phyloP scores from a whole-genome alignment of 2,888 invertebrate genomes.

The Leptothorax acervorum region DNA sequence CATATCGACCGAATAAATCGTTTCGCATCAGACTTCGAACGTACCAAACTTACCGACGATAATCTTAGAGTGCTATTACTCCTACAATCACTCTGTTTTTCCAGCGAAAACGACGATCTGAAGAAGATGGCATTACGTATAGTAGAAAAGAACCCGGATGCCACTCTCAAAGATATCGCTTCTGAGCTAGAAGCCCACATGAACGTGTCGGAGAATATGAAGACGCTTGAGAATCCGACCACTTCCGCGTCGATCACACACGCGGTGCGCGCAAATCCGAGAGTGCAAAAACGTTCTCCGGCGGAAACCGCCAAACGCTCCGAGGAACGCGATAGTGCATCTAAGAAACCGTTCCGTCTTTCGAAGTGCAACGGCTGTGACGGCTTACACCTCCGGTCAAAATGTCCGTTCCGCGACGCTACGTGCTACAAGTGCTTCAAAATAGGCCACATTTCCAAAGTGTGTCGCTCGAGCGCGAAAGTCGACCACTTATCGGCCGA shows the following conservation, averaged over 20 bases:
- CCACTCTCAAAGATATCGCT: slow-evolving; percentile 3
- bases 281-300: neutral
- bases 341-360: no score
- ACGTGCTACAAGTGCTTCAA: neutral
- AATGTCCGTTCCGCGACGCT: slow-evolving; percentile 5
- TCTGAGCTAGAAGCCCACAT: slow-evolving; percentile 16
- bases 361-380: slow-evolving; percentile 18
- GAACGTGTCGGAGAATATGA: neutral
- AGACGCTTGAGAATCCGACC: neutral
- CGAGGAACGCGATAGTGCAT: no score
- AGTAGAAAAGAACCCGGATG: slow-evolving; percentile 5
- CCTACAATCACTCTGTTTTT: neutral
- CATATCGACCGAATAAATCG: neutral
- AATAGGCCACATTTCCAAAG: neutral
- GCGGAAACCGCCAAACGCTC: neutral
- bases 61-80: neutral
- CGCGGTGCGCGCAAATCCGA: neutral
- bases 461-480: slow-evolving; percentile 2
- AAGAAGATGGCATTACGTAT: neutral
- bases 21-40: neutral
- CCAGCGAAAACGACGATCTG: neutral
- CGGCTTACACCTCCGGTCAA: neutral
- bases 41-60: neutral
- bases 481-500: neutral
- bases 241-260: neutral